Conservation (phyloP, 2,797 vertebrate species). For the Sebastes flavidus region DNA sequence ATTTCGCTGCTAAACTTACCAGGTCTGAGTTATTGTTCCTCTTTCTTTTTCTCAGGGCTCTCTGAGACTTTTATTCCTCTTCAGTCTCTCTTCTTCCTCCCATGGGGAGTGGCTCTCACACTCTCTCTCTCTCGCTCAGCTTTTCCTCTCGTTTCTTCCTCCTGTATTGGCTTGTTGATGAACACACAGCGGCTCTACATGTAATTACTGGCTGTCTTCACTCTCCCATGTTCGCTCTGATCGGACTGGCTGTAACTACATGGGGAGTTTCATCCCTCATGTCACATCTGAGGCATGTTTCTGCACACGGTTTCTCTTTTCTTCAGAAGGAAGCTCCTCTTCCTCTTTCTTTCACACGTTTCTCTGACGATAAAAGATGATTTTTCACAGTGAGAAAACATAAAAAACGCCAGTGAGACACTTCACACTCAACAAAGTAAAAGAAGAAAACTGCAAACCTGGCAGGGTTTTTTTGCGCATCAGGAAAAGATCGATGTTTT, state of each 20-base stretch:
- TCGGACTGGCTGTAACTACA: neutral
- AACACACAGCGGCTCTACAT: neutral
- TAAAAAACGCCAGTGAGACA: neutral
- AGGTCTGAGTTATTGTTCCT: neutral
- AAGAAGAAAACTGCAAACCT: neutral
- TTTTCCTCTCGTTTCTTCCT: neutral
- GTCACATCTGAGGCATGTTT: constrained; percentile 1
- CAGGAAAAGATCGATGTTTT: neutral
- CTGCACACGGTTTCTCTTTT: neutral
- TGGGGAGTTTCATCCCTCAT: neutral
- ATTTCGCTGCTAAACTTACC: neutral
- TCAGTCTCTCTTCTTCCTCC: neutral
- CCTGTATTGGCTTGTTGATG: neutral
- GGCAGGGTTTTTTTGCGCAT: neutral
- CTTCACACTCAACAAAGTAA: neutral
- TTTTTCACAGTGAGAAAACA: neutral
- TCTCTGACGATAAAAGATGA: neutral
- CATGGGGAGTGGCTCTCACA: neutral
- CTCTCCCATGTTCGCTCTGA: constrained; percentile 12
- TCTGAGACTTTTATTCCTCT: neutral
- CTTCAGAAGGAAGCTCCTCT: neutral
- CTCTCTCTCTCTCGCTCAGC: neutral
- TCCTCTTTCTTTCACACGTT: neutral
- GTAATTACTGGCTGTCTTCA: constrained; percentile 1
- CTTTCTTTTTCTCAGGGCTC: neutral